Evolutionary conservation across 2,888 invertebrate genomes (phyloP).

Genomic region (Dichetophora obliterata): DNA sequence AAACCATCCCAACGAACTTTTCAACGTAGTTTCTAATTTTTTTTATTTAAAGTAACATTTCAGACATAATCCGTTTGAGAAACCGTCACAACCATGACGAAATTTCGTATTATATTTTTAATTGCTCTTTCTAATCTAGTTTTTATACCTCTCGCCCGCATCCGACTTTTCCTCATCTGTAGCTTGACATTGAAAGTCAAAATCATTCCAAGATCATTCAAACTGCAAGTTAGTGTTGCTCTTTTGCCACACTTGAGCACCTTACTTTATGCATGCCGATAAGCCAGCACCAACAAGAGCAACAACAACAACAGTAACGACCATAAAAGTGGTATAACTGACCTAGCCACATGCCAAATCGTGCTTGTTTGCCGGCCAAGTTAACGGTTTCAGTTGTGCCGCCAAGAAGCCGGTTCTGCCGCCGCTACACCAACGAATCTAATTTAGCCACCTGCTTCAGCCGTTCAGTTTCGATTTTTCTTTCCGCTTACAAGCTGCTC

Average conservation of each 20-base stretch:
- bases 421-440: not conserved
- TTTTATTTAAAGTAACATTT: too few relatives aligned
- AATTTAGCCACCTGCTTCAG: not conserved
- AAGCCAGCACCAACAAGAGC: not conserved
- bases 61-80: too few relatives aligned
- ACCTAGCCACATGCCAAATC: not conserved
- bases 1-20: too few relatives aligned
- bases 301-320: not conserved
- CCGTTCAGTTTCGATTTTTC: slow-evolving; percentile 8
- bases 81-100: too few relatives aligned
- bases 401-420: not conserved
- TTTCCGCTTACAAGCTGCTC: not conserved
- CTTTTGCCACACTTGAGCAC: not conserved
- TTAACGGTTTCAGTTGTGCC: not conserved
- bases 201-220: not conserved
- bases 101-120: too few relatives aligned
- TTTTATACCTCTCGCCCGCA: not conserved
- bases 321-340: not conserved
- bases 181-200: not conserved
- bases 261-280: not conserved
- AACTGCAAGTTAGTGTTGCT: not conserved
- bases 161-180: not conserved
- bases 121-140: not conserved
- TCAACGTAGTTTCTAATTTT: too few relatives aligned
- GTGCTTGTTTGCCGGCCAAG: not conserved